phyloP scores from a whole-genome alignment of 2,113 vertebrate species.

The Hystrix cristata region DNA sequence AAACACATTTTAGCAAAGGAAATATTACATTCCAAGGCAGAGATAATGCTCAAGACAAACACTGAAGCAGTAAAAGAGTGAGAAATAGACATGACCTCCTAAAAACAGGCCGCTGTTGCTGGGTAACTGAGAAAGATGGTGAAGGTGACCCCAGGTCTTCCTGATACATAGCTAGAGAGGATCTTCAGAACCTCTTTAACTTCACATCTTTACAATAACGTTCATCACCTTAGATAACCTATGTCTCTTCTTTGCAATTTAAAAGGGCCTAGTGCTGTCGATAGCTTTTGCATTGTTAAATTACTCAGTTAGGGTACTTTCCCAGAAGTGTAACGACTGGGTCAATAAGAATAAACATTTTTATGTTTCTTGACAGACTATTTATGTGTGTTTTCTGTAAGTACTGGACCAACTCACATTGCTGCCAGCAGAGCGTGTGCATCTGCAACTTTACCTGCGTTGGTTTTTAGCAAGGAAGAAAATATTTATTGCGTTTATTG shows the following conservation, averaged over 20 bases:
- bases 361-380: slow-evolving; percentile 61
- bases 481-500: background rate
- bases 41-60: background rate
- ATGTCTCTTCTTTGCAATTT: background rate
- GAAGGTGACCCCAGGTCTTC: fast-evolving
- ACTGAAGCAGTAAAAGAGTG: fast-evolving
- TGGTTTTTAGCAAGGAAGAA: slow-evolving; percentile 14
- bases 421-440: background rate
- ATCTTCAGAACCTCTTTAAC: background rate
- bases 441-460: background rate
- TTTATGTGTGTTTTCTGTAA: slow-evolving; percentile 65
- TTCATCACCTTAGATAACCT: background rate
- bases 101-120: background rate
- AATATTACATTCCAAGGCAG: background rate
- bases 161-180: background rate
- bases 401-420: slow-evolving; percentile 30
- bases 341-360: slow-evolving; percentile 70
- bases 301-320: slow-evolving; percentile 56
- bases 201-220: background rate
- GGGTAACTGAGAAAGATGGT: background rate
- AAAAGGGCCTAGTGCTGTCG: background rate
- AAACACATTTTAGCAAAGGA: background rate
- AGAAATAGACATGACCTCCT: background rate
- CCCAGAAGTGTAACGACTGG: slow-evolving; percentile 33
- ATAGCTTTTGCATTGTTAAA: slow-evolving; percentile 46